A percentile compares a stretch with the other conserved stretches of the same genome.
Evolutionary conservation across 2,113 vertebrate genomes (phyloP).

Genomic region (Jaculus jaculus): DNA sequence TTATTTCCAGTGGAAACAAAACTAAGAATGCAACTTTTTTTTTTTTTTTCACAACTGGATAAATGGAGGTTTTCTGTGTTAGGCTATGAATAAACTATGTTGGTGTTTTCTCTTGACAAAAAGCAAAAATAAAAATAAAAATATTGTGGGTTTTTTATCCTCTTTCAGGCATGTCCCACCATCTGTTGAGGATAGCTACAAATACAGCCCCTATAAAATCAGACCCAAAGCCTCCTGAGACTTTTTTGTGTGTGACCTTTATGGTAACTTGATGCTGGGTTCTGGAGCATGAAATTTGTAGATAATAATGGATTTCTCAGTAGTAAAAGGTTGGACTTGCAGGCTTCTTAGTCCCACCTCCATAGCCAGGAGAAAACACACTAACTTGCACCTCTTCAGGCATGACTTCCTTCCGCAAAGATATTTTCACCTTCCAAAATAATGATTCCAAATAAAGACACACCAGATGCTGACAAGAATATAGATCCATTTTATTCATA

Average conservation of each 20-base stretch:
- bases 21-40: neutral
- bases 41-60: neutral
- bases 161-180: neutral
- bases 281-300: too few species aligned
- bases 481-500: neutral
- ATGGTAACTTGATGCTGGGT: too few species aligned
- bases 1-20: neutral
- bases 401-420: neutral
- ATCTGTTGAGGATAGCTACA: too few species aligned
- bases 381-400: neutral
- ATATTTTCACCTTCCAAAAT: neutral
- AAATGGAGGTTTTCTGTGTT: neutral
- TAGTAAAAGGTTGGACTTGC: too few species aligned
- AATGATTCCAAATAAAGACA: constrained; percentile 37
- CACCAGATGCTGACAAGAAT: neutral
- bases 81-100: neutral
- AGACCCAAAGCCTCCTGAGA: too few species aligned
- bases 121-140: neutral
- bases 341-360: too few species aligned
- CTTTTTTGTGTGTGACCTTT: too few species aligned
- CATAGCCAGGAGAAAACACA: neutral
- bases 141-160: neutral
- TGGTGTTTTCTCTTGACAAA: neutral
- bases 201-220: too few species aligned
- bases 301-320: too few species aligned